Base-by-base conservation (phyloP, 2,888 invertebrate species). In the Caprella mutica region DNA sequence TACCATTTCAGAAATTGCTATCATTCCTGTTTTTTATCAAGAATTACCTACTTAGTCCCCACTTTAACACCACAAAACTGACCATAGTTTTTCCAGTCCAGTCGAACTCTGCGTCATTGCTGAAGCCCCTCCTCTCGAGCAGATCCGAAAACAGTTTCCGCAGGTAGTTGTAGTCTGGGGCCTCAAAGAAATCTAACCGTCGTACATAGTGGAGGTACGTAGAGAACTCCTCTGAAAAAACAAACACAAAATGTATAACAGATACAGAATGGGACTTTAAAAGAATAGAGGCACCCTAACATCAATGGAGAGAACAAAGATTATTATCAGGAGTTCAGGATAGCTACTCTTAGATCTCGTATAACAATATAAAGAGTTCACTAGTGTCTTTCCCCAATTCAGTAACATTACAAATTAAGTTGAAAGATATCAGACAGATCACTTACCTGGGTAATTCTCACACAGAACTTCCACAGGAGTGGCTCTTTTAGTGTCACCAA, bases 401-500 rank as follows among this genome's bases (percentile, higher is more conserved):
- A n/a, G n/a, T n/a, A n/a, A 5, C 9, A 39, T 9, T 5, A 39
- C 9, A 39, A 39, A 39, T 17, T 5, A 17, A 9, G 17, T 5
- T 19, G 9, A 9, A 5, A 4, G 9, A 39, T 9, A 4, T 3
- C 4, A 39, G 19, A 39, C n/a, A 9, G n/a, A 1, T 33, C 12
- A 35, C 59, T 52, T 64, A 80, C 80, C 80, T 67, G 82, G 82
- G 71, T 80, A 80, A 67, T 79, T 79, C 72, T 81, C 81, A 73
- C 82, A 82, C 33, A 82, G 72, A 64, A 86, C 86, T 79, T 98
- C 98, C 71, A 99, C 93, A 58, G 96, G 92, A 68, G 98, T 99
- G 70, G 96, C 91, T 71, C 97, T 82, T 77, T 99, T 99, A 68
- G 98, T 98, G 77, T 99, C 98, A 71, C 98, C 98, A 75, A 99